Percentiles rank a stretch among this genome's conserved stretches.
Evolutionary conservation across 1,140 invertebrate genomes (phyloP).

Genomic region (Nymphalis io): DNA sequence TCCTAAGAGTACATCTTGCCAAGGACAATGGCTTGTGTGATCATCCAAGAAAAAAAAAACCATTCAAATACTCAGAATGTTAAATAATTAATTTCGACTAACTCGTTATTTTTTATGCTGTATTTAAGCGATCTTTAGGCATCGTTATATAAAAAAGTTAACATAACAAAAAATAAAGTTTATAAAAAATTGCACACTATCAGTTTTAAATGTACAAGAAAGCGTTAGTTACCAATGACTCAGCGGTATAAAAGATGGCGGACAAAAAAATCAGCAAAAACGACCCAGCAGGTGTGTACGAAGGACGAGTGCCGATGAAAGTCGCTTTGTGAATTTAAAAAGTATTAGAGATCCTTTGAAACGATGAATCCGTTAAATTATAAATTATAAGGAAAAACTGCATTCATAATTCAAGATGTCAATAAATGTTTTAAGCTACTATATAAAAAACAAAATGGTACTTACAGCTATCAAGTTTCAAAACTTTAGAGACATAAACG

Average conservation of each 20-base stretch:
- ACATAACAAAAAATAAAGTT: conserved; percentile 27
- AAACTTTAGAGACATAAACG: too few relatives aligned
- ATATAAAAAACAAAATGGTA: too few relatives aligned
- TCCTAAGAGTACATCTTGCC: too few relatives aligned
- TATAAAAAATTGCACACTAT: conserved; percentile 23
- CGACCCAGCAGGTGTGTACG: conserved; percentile 46
- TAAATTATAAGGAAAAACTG: not conserved
- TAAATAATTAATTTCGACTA: too few relatives aligned
- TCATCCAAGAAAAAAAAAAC: too few relatives aligned
- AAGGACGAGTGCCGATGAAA: conserved; percentile 51
- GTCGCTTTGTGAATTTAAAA: conserved; percentile 42
- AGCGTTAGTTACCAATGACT: conserved; percentile 33
- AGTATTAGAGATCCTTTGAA: conserved; percentile 32
- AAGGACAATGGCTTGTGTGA: too few relatives aligned
- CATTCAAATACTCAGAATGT: too few relatives aligned
- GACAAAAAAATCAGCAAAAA: conserved; percentile 43
- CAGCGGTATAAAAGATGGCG: conserved; percentile 43
- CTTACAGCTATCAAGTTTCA: too few relatives aligned
- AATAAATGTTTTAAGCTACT: too few relatives aligned
- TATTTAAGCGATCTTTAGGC: conserved; percentile 3
- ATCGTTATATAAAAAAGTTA: conserved; percentile 11
- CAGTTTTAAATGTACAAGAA: conserved; percentile 19
- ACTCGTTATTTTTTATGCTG: not conserved
- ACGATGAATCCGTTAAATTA: not conserved
- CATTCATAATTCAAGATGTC: too few relatives aligned